Conservation (phyloP, 2,113 vertebrate species). For the Hippoglossus stenolepis region DNA sequence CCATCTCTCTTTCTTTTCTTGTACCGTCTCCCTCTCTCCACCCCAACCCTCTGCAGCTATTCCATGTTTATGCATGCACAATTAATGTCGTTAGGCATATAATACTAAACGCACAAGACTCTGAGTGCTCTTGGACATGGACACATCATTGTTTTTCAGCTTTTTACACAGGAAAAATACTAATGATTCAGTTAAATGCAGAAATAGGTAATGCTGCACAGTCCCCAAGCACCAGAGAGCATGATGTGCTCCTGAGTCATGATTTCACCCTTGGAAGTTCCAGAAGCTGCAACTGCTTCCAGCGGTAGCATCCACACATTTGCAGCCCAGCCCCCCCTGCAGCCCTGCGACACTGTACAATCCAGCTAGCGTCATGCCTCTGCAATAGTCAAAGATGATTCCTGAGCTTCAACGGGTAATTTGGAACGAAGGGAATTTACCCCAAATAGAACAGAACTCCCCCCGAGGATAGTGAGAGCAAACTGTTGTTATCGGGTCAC, state of each 20-base stretch:
- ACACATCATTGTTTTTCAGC: constrained; percentile 17
- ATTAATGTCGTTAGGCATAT: constrained; percentile 44
- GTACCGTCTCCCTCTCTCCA: constrained; percentile 4
- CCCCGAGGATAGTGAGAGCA: constrained; percentile 61
- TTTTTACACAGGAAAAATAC: not conserved
- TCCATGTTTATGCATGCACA: constrained; percentile 53
- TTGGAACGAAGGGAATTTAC: constrained; percentile 74
- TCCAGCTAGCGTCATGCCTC: constrained; percentile 63
- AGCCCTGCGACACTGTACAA: constrained; percentile 63
- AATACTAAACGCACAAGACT: constrained; percentile 50
- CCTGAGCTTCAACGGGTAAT: constrained; percentile 64
- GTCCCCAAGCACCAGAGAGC: constrained; percentile 22
- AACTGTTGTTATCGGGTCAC: constrained; percentile 74
- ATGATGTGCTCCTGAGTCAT: constrained; percentile 63
- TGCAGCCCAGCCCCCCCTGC: constrained; percentile 33
- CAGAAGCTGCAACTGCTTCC: constrained; percentile 52
- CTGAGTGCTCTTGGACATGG: constrained; percentile 28
- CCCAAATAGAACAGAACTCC: constrained; percentile 77
- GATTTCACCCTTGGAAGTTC: constrained; percentile 52
- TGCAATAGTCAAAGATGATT: constrained; percentile 70
- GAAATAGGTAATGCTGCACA: constrained; percentile 37
- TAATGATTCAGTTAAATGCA: constrained; percentile 9
- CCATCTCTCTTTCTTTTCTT: not conserved
- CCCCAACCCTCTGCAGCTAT: constrained; percentile 36
- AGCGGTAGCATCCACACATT: constrained; percentile 52